These are phyloP conservation scores for Ectobius pallidus DNA, from an alignment of 2,888 invertebrate species.

Conservation along the genomic window DNA sequence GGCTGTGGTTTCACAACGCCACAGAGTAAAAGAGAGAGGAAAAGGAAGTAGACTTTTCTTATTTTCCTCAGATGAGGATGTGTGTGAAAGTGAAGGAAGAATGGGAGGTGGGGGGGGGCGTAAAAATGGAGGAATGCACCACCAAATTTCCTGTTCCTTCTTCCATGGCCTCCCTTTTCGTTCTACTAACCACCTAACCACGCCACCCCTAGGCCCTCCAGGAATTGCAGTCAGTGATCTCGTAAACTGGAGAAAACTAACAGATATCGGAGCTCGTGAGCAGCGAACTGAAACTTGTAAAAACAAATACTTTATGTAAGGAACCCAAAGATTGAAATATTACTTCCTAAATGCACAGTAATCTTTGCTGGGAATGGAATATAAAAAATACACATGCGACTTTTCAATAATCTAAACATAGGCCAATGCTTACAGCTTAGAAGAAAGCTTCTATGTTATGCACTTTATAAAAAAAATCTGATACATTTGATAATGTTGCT, in stretches of 20 bases:
- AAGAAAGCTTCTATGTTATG: no score
- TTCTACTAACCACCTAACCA: not conserved
- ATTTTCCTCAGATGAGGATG: not conserved
- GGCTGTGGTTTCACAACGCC: not conserved
- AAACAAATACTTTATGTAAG: no score
- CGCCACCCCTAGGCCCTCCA: not conserved
- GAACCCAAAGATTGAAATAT: no score
- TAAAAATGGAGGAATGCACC: not conserved
- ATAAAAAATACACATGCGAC: no score
- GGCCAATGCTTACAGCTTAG: no score
- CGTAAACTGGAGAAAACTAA: not conserved
- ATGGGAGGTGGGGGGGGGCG: not conserved
- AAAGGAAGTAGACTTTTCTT: not conserved
- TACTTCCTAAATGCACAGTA: no score
- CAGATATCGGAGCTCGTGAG: not conserved
- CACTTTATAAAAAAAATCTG: no score
- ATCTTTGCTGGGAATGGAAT: no score
- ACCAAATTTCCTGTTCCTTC: constrained; percentile 10
- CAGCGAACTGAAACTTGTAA: not conserved
- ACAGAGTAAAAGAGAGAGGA: no score
- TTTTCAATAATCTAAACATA: no score
- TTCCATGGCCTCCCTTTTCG: not conserved
- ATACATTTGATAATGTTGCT: no score
- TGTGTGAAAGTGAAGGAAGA: not conserved
- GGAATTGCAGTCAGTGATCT: not conserved